Evolutionary conservation across 2,113 vertebrate genomes (phyloP).

Genomic region (Sigmodon hispidus): DNA sequence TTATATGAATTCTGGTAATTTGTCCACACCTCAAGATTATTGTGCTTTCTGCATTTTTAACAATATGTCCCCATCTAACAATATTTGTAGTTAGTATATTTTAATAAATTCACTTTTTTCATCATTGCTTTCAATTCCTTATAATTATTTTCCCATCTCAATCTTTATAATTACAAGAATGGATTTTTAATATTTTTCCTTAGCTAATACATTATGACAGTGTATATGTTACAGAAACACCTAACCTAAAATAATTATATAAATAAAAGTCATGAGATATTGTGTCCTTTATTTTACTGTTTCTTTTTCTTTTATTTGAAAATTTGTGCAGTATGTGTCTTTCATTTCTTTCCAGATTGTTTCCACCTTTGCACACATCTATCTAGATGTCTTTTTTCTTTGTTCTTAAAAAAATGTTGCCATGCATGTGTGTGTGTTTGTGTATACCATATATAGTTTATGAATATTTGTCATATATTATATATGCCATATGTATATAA

Average conservation of each 20-base stretch:
- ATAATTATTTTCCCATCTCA: neutral
- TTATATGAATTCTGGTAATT: neutral
- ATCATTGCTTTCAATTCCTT: neutral
- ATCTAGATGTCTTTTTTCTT: neutral
- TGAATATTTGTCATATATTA: too few species aligned
- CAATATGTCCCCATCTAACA: neutral
- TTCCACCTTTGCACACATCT: rapidly evolving
- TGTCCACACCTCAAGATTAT: neutral
- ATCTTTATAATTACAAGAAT: neutral
- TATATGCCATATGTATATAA: neutral
- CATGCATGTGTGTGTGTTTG: neutral
- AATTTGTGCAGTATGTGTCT: neutral
- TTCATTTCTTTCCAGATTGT: neutral
- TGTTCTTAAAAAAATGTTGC: neutral
- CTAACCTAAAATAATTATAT: neutral
- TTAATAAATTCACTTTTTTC: neutral
- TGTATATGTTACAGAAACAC: neutral
- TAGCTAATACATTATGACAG: neutral
- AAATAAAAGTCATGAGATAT: slow-evolving; percentile 33
- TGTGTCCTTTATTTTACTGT: neutral
- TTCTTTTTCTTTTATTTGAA: neutral
- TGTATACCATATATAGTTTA: neutral
- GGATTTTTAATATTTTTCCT: neutral
- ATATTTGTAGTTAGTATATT: neutral
- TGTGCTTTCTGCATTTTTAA: neutral